Evolutionary conservation across 2,888 invertebrate genomes (phyloP), one percentile per base, ranked within the genome.

Genomic region (Charanyca ferruginea): DNA sequence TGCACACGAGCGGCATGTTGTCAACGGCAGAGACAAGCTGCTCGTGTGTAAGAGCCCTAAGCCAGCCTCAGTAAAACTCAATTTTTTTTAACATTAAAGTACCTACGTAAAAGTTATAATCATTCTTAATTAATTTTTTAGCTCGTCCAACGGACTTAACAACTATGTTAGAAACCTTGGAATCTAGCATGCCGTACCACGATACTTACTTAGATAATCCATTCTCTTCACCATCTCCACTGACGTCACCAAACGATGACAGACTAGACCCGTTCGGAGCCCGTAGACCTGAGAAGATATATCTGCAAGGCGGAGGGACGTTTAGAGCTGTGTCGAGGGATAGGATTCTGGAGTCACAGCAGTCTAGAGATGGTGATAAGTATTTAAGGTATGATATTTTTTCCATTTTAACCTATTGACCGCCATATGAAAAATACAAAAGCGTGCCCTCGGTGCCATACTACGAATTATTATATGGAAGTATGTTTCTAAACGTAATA

Each of bases 141-240:
- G 96, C 87, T 44, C 90, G 95, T 0, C 96, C 96, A 1, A 91
- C 93, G 47, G 95, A 96, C 66, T 77, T 96, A 7, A 86, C 95
- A 44, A 81, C 94, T 9, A 96, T 96, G 96, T 81, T 96, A 3
- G 92, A 93, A 68, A 93, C 90, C 44, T 79, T 96, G 1, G 95
- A 95, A 76, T 89, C 95, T 0, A 92, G 89, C 54, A 90, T 92
- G 62, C 89, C 91, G 2, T 95, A 92, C 73, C 91, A 94, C 42
- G 95, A 95, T 23, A 94, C 94, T 62, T 95, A 95, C 72, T 94
- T 96, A 53, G 96, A 96, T 81, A 96, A 96, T 66, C 96, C 96
- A 0, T 96, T 96, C 80, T 96, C 96, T 3, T 96, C 96, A 60
- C 96, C 96, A 1, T 96, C 96, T 20, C 95, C 95, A 0, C 83